Evolutionary conservation across 2,888 invertebrate species (phyloP), one percentile per base, ranked within the genome.

Genomic region (Tricholauxania praeusta): DNA sequence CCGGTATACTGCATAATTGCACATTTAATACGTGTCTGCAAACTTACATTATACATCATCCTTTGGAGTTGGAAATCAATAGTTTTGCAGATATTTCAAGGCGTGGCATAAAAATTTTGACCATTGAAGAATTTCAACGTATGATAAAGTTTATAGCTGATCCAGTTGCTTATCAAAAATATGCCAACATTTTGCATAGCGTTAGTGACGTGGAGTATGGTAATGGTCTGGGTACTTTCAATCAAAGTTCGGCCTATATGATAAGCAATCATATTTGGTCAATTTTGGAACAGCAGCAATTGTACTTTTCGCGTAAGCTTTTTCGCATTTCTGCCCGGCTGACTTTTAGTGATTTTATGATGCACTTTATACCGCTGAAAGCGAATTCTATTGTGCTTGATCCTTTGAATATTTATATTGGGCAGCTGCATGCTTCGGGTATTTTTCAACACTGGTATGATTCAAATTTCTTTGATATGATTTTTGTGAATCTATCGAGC

Each of bases 311-410:
- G 47, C 19, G 69, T 68, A 22, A 67, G 52, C 14, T 78, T 39
- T 72, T 68, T 73, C 72, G 72, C 15, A 39, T 65, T 6, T 65
- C 75, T 1, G 28, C 47, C 0, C 32, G 12, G 0, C 28, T 73
- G 28, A 17, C 53, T 10, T 72, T 75, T 12, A 49, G 52, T 3
- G 57, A 70, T 2, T 70, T 32, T 8, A 59, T 64, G 14, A 28
- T 68, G 12, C 7, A 76, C 0, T 74, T 74, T 12, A 59, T 78
- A 39, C 73, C 78, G 1, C 17, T 78, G 57, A 64, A 74, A 1
- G 71, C 69, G 48, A 77, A 78, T 52, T 75, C 73, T 7, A 72
- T 78, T n/a, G 76, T 76, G 57, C 74, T 69, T 10, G 48, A 19
- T 1, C 12, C 74, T 0, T 71, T 78, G n/a, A 64, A 77, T 14